Evolutionary conservation across 2,113 vertebrate species (phyloP), one percentile per base, ranked within the genome.

Genomic region (Xyliphius kryptos): DNA sequence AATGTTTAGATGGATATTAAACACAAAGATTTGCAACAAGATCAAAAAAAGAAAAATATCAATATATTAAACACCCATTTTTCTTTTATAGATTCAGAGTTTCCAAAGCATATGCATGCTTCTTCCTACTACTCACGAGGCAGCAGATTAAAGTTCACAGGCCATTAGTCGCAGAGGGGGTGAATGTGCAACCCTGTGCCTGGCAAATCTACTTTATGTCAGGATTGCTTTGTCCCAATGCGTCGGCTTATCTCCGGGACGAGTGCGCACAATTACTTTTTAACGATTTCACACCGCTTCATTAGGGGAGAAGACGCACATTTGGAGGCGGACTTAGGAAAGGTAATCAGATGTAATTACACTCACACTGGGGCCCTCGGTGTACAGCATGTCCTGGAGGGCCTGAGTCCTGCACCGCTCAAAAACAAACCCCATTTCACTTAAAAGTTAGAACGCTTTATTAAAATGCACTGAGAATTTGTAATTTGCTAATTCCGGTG

Each of bases 61-160:
- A n/a, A n/a, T n/a, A n/a, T n/a, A n/a, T n/a, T n/a, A n/a, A n/a
- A n/a, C n/a, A n/a, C n/a, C n/a, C n/a, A n/a, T n/a, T n/a, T n/a
- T n/a, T n/a, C n/a, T n/a, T n/a, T n/a, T n/a, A n/a, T n/a, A n/a
- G n/a, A n/a, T n/a, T n/a, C n/a, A n/a, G n/a, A n/a, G n/a, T n/a
- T n/a, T n/a, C n/a, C n/a, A n/a, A 38, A 54, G 49, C 48, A 40
- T 44, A 59, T n/a, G 41, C 19, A 10, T 5, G 13, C 21, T 56
- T 56, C 53, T 20, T 61, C 41, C 63, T n/a, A n/a, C 44, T 61
- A 67, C 66, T 70, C 72, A 67, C 58, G 19, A 53, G 21, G 72
- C 58, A 46, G 52, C 69, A 77, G 72, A 79, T 69, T 79, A 73
- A 75, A 79, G 70, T 72, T 79, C 75, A 75, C 66, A 72, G 68